Evolutionary conservation across 2,113 vertebrate genomes (phyloP).

Genomic region (Genyomyrus donnyi): DNA sequence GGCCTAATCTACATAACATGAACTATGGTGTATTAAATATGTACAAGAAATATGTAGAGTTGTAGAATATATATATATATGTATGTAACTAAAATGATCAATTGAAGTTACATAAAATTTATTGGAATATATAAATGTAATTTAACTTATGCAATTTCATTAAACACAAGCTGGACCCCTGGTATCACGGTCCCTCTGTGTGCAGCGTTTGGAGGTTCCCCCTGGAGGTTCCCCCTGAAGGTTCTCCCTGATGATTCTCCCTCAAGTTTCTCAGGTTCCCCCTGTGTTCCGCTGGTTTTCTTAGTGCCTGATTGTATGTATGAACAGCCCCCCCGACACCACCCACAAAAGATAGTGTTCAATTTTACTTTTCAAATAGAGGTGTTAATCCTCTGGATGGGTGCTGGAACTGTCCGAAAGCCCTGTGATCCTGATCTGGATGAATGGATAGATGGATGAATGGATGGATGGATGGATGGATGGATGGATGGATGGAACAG

Average conservation of each 20-base stretch:
- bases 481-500: background rate
- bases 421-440: background rate
- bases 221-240: background rate
- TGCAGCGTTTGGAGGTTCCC: background rate
- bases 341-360: background rate
- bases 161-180: background rate
- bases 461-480: background rate
- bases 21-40: background rate
- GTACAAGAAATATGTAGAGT: background rate
- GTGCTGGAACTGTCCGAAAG: background rate
- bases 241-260: background rate
- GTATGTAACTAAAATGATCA: background rate
- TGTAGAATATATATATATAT: background rate
- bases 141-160: background rate
- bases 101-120: background rate
- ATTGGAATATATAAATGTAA: background rate
- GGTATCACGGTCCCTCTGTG: no score
- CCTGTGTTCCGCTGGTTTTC: background rate
- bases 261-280: background rate
- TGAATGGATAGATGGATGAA: background rate
- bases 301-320: background rate
- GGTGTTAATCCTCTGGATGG: background rate
- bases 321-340: background rate
- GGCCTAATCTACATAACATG: background rate
- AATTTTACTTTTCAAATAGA: background rate